Percentiles rank a stretch among this genome's conserved stretches.
These are phyloP conservation scores for Herpetotheres cachinnans DNA, from an alignment of 2,113 vertebrate species.

Conservation along the genomic window DNA sequence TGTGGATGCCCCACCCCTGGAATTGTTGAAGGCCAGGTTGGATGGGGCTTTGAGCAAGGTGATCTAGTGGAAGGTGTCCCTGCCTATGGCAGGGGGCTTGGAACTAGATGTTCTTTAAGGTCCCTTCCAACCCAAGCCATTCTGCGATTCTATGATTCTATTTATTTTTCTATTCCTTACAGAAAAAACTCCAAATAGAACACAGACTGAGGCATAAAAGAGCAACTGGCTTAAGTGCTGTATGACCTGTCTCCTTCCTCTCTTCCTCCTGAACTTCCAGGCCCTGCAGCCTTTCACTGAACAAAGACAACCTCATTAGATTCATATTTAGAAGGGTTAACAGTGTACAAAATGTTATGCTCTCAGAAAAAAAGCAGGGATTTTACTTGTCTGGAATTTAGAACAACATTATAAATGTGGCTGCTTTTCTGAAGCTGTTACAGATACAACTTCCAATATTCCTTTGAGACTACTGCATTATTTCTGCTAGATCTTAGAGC, in stretches of 20 bases:
- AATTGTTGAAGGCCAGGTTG: no score
- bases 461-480: slow-evolving; percentile 67
- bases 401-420: background rate
- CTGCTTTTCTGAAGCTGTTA: slow-evolving; percentile 39
- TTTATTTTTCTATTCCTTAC: background rate
- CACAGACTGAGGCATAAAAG: background rate
- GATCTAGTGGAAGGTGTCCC: no score
- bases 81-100: no score
- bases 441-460: slow-evolving; percentile 61
- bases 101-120: no score
- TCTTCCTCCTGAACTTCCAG: background rate
- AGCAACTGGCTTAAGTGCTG: background rate
- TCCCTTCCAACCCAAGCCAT: no score
- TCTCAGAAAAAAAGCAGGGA: background rate
- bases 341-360: background rate
- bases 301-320: background rate
- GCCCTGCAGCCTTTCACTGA: background rate
- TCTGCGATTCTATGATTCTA: no score
- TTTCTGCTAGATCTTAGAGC: slow-evolving; percentile 61
- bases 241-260: background rate
- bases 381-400: background rate
- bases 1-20: no score
- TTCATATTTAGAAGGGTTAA: background rate
- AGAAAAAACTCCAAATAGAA: background rate
- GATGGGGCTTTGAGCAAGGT: no score